A percentile compares a stretch with the other conserved stretches of the same genome.
Conservation (phyloP, 2,797 vertebrate genomes). For the Anguilla megastoma region DNA sequence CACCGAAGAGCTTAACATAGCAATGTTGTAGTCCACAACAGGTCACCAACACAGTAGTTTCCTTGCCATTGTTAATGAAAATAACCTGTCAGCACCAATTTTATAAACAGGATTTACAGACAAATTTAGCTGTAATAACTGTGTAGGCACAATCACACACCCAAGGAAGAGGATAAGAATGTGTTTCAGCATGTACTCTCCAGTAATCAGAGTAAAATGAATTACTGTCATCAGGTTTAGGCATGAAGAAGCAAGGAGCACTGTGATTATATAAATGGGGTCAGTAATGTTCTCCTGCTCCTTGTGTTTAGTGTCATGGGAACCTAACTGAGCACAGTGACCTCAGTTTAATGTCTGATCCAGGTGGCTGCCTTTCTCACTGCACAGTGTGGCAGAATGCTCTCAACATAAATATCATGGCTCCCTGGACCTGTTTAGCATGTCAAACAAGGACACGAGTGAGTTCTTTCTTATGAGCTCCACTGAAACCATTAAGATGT, state of each 20-base stretch:
- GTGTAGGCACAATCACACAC: background rate
- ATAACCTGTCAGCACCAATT: background rate
- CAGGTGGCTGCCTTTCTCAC: background rate
- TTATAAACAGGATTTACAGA: background rate
- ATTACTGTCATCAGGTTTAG: background rate
- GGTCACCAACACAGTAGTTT: background rate
- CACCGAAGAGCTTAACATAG: background rate
- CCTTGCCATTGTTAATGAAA: background rate
- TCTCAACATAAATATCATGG: background rate
- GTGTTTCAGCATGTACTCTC: background rate
- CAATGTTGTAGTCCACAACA: background rate
- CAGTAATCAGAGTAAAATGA: background rate
- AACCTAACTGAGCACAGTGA: background rate
- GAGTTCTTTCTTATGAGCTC: background rate
- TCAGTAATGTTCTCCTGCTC: background rate
- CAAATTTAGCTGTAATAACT: background rate
- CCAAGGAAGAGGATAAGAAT: background rate
- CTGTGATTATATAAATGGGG: background rate
- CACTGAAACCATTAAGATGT: background rate
- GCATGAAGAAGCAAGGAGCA: background rate
- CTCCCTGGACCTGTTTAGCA: background rate
- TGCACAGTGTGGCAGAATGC: background rate
- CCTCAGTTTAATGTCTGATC: background rate
- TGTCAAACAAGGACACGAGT: background rate
- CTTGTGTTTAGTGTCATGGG: background rate